Evolutionary conservation across 64 coral and sea anemone species (phyloP).

Genomic region (Astreopora myriophthalma): DNA sequence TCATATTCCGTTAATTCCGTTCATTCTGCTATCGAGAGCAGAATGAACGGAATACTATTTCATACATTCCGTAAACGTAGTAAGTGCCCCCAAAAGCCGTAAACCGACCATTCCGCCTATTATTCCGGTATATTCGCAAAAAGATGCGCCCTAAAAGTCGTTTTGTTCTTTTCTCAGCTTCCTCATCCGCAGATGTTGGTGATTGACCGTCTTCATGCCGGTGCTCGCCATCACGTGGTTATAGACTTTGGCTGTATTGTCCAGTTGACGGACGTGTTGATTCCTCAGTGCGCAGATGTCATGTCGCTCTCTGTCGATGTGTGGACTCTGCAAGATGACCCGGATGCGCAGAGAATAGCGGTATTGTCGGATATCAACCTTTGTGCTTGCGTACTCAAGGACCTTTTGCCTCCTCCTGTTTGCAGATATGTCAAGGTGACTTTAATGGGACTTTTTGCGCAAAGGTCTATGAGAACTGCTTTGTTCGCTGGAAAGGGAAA

Average conservation of each 20-base stretch:
- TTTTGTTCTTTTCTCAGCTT: constrained; percentile 46
- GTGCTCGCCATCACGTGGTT: constrained; percentile 91
- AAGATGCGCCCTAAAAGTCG: background rate
- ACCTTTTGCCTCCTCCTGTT: constrained; percentile 82
- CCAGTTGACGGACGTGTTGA: constrained; percentile 88
- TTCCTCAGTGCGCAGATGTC: constrained; percentile 82
- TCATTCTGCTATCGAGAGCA: no score
- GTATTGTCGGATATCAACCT: constrained; percentile 87
- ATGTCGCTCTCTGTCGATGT: constrained; percentile 93
- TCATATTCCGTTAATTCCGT: no score
- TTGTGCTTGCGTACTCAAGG: constrained; percentile 82
- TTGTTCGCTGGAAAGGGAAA: no score
- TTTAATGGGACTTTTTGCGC: background rate
- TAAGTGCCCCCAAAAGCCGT: no score
- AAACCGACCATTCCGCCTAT: no score
- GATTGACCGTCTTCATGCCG: constrained; percentile 95
- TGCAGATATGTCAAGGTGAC: constrained; percentile 88
- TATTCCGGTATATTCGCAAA: no score
- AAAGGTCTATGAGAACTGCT: no score
- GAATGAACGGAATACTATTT: no score
- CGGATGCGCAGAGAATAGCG: constrained; percentile 83
- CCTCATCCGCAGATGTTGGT: constrained; percentile 82
- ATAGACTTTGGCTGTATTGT: constrained; percentile 94
- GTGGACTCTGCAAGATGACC: constrained; percentile 82
- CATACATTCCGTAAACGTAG: no score